A percentile compares a stretch with the other conserved stretches of the same genome.
phyloP scores from a whole-genome alignment of 2,888 invertebrate genomes.

The Diaphora mendica region DNA sequence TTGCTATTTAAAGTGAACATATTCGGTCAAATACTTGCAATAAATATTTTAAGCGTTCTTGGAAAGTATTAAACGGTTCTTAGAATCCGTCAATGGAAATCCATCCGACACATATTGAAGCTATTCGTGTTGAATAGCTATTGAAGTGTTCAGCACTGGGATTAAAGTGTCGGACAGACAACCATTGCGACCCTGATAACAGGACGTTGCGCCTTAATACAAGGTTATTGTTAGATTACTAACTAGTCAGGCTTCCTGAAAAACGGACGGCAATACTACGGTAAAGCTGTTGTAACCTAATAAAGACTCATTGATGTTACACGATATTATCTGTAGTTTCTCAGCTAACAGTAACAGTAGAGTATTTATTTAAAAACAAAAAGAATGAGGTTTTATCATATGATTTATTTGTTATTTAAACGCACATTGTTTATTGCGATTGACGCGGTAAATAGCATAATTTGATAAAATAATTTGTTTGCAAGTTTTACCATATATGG shows the following conservation, averaged over 20 bases:
- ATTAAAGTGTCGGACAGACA: neutral
- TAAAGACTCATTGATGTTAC: neutral
- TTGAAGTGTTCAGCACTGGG: neutral
- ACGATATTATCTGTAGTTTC: neutral
- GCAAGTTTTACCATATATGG: neutral
- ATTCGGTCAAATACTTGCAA: neutral
- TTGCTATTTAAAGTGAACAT: neutral
- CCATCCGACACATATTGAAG: neutral
- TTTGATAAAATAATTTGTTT: neutral
- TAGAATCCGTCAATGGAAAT: neutral
- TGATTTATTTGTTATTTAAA: neutral
- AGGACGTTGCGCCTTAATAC: neutral
- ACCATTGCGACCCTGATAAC: neutral
- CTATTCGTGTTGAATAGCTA: neutral
- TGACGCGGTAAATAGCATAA: slow-evolving; percentile 5
- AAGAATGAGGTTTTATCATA: neutral
- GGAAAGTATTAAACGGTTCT: neutral
- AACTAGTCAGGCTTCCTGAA: neutral
- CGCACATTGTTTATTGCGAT: slow-evolving; percentile 13
- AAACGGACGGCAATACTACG: neutral
- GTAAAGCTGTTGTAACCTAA: neutral
- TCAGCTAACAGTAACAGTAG: neutral
- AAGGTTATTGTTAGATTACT: neutral
- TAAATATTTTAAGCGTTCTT: neutral
- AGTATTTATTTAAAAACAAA: neutral